phyloP scores from a whole-genome alignment of 2,888 invertebrate genomes.

The Mechanitis messenoides region DNA sequence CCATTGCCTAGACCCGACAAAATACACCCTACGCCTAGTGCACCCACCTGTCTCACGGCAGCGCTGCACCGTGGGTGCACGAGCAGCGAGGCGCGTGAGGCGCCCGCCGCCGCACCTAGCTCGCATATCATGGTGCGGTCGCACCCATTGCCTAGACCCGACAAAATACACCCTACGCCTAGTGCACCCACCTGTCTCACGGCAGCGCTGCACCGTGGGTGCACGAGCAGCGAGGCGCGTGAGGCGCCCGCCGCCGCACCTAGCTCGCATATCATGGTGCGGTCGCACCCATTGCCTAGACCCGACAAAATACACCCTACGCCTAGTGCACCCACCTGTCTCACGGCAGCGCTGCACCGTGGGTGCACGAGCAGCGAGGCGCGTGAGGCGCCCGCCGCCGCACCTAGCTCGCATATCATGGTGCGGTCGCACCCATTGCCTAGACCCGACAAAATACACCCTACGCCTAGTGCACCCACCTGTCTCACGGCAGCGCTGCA shows the following conservation, averaged over 20 bases:
- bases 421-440: too few species aligned
- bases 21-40: too few species aligned
- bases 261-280: conserved; percentile 96
- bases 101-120: conserved; percentile 90
- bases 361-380: conserved; percentile 90
- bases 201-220: conserved; percentile 90
- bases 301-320: too few species aligned
- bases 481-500: conserved; percentile 93
- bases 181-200: conserved; percentile 81
- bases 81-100: conserved; percentile 86
- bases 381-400: conserved; percentile 88
- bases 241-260: conserved; percentile 90
- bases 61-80: conserved; percentile 91
- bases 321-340: conserved; percentile 79
- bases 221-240: conserved; percentile 86
- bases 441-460: too few species aligned
- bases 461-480: conserved; percentile 44
- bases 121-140: conserved; percentile 94
- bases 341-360: conserved; percentile 89
- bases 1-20: too few species aligned
- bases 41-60: conserved; percentile 85
- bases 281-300: too few species aligned
- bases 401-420: conserved; percentile 96
- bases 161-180: too few species aligned
- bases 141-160: too few species aligned